A percentile compares a stretch with the other conserved stretches of the same genome.
These are phyloP conservation scores for Cyprinodon diabolis DNA, from an alignment of 2,797 vertebrate species.

Conservation along the genomic window DNA sequence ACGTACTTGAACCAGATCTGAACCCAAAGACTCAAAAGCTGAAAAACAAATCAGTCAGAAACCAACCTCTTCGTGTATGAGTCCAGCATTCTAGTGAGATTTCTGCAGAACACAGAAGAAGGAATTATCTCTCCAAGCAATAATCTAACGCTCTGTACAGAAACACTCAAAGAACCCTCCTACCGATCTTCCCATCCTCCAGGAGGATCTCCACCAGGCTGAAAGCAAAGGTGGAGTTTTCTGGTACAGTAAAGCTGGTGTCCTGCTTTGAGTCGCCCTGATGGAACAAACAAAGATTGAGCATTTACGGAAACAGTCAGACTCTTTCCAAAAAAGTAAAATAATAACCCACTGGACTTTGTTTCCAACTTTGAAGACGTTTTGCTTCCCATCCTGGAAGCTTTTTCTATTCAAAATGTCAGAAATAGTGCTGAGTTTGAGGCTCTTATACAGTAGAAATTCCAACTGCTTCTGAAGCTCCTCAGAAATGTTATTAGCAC, in stretches of 20 bases:
- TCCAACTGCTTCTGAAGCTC: too few relatives aligned
- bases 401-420: too few relatives aligned
- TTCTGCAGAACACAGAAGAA: background rate
- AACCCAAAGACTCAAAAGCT: too few relatives aligned
- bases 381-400: too few relatives aligned
- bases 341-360: too few relatives aligned
- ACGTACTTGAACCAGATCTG: background rate
- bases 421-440: too few relatives aligned
- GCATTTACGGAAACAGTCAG: background rate
- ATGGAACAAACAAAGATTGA: background rate
- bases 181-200: slow-evolving; percentile 4
- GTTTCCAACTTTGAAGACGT: too few relatives aligned
- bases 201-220: slow-evolving; percentile 15
- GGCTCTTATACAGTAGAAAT: too few relatives aligned
- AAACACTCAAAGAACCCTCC: background rate
- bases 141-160: too few relatives aligned
- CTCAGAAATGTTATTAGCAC: too few relatives aligned
- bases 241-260: slow-evolving; percentile 7
- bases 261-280: slow-evolving; percentile 10
- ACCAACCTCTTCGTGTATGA: slow-evolving; percentile 6
- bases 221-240: slow-evolving; percentile 19
- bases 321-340: background rate
- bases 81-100: background rate
- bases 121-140: background rate
- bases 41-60: too few relatives aligned